These are phyloP conservation scores for Piaya cayana DNA, from an alignment of 2,113 vertebrate genomes.

Conservation along the genomic window DNA sequence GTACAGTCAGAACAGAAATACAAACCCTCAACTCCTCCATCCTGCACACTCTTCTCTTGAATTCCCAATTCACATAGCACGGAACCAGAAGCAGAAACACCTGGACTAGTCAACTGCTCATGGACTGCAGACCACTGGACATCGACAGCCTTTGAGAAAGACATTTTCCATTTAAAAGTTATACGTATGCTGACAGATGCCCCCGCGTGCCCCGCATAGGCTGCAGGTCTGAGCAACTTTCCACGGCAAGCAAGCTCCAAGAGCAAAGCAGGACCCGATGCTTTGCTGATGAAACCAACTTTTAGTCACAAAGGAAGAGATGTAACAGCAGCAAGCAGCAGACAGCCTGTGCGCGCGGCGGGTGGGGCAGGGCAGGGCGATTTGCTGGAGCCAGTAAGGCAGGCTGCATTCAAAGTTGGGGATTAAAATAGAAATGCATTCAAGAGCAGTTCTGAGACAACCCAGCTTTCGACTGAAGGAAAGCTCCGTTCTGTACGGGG, in stretches of 20 bases:
- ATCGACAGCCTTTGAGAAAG: conserved; percentile 72
- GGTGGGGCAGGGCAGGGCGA: conserved; percentile 23
- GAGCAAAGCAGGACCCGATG: background rate
- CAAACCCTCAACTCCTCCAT: conserved; percentile 62
- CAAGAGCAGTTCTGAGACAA: conserved; percentile 37
- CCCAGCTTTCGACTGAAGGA: background rate
- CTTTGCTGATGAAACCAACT: background rate
- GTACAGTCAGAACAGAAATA: conserved; percentile 48
- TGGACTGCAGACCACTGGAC: conserved; percentile 61
- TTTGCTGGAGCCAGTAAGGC: conserved; percentile 48
- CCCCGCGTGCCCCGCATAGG: background rate
- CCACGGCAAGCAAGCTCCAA: background rate
- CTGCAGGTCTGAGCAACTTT: background rate
- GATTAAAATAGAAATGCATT: conserved; percentile 44
- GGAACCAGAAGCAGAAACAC: conserved; percentile 68
- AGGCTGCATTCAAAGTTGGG: conserved; percentile 41
- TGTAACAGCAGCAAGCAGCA: background rate
- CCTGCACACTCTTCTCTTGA: conserved; percentile 66
- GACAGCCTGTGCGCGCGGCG: conserved; percentile 21
- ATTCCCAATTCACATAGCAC: conserved; percentile 65
- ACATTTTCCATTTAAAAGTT: conserved; percentile 70
- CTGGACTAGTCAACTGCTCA: conserved; percentile 67
- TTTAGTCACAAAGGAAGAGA: background rate
- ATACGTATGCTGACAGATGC: background rate
- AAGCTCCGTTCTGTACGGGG: background rate